phyloP scores from a whole-genome alignment of 1,140 invertebrate genomes.

The Glossosoma conforme region DNA sequence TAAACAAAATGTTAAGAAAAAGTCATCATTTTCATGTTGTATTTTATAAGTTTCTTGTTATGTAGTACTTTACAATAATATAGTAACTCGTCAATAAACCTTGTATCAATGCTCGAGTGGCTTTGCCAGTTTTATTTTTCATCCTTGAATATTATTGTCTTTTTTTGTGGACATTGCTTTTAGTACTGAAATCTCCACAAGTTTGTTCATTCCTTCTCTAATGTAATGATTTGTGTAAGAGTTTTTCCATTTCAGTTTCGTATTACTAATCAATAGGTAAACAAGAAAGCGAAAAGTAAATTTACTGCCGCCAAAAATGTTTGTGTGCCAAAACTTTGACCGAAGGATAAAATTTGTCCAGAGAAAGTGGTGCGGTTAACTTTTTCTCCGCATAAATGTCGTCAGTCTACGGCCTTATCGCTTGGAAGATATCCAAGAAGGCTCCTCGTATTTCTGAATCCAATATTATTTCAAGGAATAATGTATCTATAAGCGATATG shows the following conservation, averaged over 20 bases:
- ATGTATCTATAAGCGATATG: constrained; percentile 28
- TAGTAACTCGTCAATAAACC: too few species aligned
- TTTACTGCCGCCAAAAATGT: constrained; percentile 14
- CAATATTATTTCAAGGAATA: constrained; percentile 27
- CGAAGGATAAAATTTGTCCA: constrained; percentile 10
- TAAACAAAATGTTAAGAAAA: too few species aligned
- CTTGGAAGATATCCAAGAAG: constrained; percentile 24
- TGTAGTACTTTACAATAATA: too few species aligned
- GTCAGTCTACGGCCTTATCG: constrained; percentile 4
- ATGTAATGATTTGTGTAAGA: background rate
- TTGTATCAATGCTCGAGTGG: too few species aligned
- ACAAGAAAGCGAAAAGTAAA: constrained; percentile 14
- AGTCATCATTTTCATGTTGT: too few species aligned
- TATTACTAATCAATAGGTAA: background rate
- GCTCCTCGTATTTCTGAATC: constrained; percentile 24
- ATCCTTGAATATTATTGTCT: too few species aligned
- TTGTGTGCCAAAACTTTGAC: constrained; percentile 10
- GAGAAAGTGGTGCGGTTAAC: constrained; percentile 6
- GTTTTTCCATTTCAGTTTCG: background rate
- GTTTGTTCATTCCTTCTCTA: too few species aligned
- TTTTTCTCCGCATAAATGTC: constrained; percentile 13
- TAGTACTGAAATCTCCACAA: too few species aligned
- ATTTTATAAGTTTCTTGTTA: too few species aligned
- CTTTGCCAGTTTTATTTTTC: too few species aligned
- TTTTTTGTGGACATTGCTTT: too few species aligned